Evolutionary conservation across 2,113 vertebrate species (phyloP).

Genomic region (Vidua chalybeata): DNA sequence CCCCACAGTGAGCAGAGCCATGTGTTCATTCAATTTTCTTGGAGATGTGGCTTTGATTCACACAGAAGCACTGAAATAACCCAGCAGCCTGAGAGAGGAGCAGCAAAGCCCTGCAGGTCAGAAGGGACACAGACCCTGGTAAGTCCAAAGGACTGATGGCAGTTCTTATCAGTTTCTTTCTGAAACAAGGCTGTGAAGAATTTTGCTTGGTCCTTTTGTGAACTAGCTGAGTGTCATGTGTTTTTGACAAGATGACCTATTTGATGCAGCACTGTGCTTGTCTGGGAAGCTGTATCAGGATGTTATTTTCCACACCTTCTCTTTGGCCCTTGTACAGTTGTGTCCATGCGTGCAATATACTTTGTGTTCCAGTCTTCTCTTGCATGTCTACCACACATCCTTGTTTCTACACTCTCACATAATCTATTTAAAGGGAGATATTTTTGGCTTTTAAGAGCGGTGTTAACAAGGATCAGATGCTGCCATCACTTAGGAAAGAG

Average conservation of each 20-base stretch:
- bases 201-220: not conserved
- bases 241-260: not conserved
- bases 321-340: not conserved
- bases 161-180: not conserved
- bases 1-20: not conserved
- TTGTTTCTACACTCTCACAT: not conserved
- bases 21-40: not conserved
- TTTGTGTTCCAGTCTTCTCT: not conserved
- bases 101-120: not conserved
- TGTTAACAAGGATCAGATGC: slow-evolving; percentile 48
- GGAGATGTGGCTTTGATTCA: not conserved
- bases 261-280: not conserved
- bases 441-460: not conserved
- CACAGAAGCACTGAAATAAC: fast-evolving
- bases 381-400: not conserved
- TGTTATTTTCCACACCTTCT: not conserved
- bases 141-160: not conserved
- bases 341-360: fast-evolving
- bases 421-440: not conserved
- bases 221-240: not conserved
- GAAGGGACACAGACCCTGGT: not conserved
- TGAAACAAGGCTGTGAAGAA: not conserved
- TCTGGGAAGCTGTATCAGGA: not conserved
- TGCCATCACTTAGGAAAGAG: slow-evolving; percentile 18
- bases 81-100: not conserved